Evolutionary conservation across 2,113 vertebrate species (phyloP), one percentile per base, ranked within the genome.

Genomic region (Rhinoptilus africanus): DNA sequence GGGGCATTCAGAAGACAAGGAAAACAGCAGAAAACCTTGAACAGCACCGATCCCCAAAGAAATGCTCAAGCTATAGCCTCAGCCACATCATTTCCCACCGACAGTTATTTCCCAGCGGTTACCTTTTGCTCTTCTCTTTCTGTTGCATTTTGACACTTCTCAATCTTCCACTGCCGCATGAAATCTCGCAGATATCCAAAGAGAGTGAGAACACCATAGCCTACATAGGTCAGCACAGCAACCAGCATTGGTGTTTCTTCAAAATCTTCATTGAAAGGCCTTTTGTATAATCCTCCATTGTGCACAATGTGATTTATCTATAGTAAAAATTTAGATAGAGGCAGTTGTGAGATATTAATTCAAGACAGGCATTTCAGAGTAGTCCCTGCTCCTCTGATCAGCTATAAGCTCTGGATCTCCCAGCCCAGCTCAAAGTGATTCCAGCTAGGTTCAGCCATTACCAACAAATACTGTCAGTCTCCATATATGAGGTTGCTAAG

Each of bases 161-260:
- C 99, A 60, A 99, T 99, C 97, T 98, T 99, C 99, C 99, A 99
- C 37, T 99, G 97, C 54, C 99, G 98, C 87, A 99, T 97, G 97
- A 99, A 99, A 97, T 99, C 99, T 80, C 99, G 98, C 96, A 99
- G 98, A 97, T 99, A 99, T 28, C 99, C 99, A 53, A 99, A 99
- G 92, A 99, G 97, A 63, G 99, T 99, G 88, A 99, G 99, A 74
- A 99, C 99, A 67, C 99, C 99, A 5, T 99, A 99, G 32, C 99
- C 99, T 97, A 99, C 98, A 6, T 99, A 99, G 28, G 99, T 99
- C 93, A 99, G 98, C 91, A 99, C 99, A 13, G 99, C 99, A 91
- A 99, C 99, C 93, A 99, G 97, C 89, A 99, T 99, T 1, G 99
- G 99, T 0, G 99, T 99, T 97, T 99, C 99, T 96, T 99, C 99